phyloP scores from a whole-genome alignment of 2,113 vertebrate genomes.

The Engraulis encrasicolus region DNA sequence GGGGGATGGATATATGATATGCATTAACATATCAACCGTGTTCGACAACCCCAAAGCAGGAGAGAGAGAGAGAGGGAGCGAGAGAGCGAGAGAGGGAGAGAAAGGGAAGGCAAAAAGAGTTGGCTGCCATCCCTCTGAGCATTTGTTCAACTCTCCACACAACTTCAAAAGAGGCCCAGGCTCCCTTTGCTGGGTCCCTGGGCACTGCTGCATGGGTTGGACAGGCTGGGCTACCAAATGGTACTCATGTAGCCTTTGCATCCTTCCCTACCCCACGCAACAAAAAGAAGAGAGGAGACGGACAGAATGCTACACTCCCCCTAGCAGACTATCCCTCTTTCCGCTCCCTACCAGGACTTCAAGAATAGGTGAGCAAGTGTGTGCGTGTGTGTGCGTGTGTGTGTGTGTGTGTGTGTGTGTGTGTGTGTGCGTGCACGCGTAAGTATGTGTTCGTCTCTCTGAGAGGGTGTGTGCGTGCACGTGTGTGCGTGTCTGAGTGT shows the following conservation, averaged over 20 bases:
- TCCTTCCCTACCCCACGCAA: not conserved
- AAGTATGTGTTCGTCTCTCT: not conserved
- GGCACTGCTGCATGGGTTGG: conserved; percentile 3
- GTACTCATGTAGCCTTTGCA: conserved; percentile 22
- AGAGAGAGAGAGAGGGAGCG: not conserved
- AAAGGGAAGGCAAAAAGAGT: conserved; percentile 14
- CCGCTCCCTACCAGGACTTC: conserved; percentile 2
- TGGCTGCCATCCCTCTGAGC: conserved; percentile 7
- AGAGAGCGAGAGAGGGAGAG: not conserved
- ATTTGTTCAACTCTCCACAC: conserved; percentile 11
- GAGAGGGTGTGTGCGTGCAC: not conserved
- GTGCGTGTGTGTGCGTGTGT: not conserved
- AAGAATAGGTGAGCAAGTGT: not conserved
- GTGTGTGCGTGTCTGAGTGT: not conserved
- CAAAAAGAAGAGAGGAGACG: not conserved
- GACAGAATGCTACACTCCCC: conserved; percentile 15
- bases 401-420: conserved; percentile 1
- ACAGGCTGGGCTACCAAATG: conserved; percentile 20
- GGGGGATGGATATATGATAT: not conserved
- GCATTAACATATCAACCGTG: conserved; percentile 16
- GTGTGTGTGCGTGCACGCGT: not conserved
- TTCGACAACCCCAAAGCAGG: conserved; percentile 11
- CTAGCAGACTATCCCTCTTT: conserved; percentile 15
- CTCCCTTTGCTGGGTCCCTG: conserved; percentile 5
- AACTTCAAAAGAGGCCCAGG: conserved; percentile 17